Base-by-base conservation (phyloP, 1,140 invertebrate species). In the Eumeta japonica region DNA sequence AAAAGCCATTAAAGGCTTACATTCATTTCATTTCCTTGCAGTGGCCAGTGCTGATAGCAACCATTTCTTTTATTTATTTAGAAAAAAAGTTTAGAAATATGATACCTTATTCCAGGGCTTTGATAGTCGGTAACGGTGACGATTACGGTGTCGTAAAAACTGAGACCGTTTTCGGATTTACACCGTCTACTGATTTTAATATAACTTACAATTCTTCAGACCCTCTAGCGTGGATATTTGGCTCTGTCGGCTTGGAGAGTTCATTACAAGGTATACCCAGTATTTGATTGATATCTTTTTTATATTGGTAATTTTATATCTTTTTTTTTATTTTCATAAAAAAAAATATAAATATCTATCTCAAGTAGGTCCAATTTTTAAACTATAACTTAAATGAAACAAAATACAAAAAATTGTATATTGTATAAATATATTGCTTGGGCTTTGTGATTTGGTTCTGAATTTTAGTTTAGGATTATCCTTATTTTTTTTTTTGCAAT, bases 61-160 rank as follows among this genome's bases (percentile, higher is more conserved):
- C n/a, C n/a, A n/a, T n/a, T n/a, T 12, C 4, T 12, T 30, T 12
- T 30, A 30, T 30, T 13, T 12, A 13, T 31, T 39, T 14, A 16
- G 43, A 41, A 29, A 41, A 36, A n/a, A 24, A n/a, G n/a, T n/a
- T 7, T 13, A 13, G 17, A 11, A 52, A 40, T 34, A 64, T 55
- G 55, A 37, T 61, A 3, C 59, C 62, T 0, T 62, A 58, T 17
- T 55, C 54, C 1, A 39, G 52, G 16, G 56, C 48, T 1, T 30
- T 62, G 2, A 50, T 62, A 28, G 31, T 62, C 13, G 52, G 64
- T 18, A 62, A 52, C 28, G 31, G 41, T n/a, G 58, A 45, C 36
- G 60, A 65, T 13, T 61, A 56, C 42, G 48, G 54, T 1, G 58
- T 64, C 33, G 46, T 60, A 3, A 67, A 62, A 36, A 62, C 57